Evolutionary conservation across 2,113 vertebrate genomes (phyloP).

Genomic region (Prinia subflava): DNA sequence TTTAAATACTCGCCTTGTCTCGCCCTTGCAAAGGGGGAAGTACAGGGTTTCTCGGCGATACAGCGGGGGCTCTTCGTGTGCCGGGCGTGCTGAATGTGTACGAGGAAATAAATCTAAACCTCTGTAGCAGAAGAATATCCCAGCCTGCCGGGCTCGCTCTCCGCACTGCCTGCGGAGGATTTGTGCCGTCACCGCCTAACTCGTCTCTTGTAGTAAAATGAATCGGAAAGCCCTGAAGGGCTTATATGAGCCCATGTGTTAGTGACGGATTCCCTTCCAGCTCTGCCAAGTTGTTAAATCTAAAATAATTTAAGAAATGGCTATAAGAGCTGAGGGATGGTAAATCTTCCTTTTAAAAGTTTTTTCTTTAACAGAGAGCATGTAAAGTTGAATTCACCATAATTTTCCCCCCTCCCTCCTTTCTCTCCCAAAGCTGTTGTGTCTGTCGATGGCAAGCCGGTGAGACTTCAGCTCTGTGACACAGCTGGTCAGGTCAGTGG

Average conservation of each 20-base stretch:
- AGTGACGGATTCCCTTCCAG: background rate
- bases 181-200: background rate
- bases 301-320: background rate
- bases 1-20: background rate
- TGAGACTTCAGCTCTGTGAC: conserved; percentile 91
- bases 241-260: background rate
- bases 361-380: background rate
- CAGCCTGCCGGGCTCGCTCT: background rate
- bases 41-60: background rate
- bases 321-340: background rate
- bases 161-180: background rate
- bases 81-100: background rate
- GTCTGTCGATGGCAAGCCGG: conserved; percentile 86
- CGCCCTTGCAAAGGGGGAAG: background rate
- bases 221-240: background rate
- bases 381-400: background rate
- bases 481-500: conserved; percentile 90
- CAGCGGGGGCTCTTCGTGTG: background rate
- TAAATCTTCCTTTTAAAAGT: background rate
- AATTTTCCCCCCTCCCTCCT: background rate
- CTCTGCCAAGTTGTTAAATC: background rate
- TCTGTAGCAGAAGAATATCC: background rate
- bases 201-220: background rate
- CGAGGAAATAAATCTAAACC: background rate
- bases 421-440: conserved; percentile 80